phyloP scores from a whole-genome alignment of 2,888 invertebrate species.

The Epistrophella euchroma region DNA sequence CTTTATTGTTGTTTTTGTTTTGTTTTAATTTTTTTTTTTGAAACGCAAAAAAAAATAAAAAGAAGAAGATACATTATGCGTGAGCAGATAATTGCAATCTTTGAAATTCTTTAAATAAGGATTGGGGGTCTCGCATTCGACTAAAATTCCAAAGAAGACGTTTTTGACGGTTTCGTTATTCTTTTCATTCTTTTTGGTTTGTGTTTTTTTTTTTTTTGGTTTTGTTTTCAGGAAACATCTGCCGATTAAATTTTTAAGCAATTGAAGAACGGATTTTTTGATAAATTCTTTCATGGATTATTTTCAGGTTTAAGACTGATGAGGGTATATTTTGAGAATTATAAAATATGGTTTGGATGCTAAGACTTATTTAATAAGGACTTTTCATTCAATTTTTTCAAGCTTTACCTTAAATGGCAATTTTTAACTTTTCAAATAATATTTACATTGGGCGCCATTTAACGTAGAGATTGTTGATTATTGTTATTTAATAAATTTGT shows the following conservation, averaged over 20 bases:
- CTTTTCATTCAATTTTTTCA: background rate
- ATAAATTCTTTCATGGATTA: background rate
- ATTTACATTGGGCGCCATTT: no score
- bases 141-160: constrained; percentile 63
- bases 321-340: background rate
- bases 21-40: background rate
- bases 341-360: background rate
- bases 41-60: background rate
- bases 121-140: constrained; percentile 28
- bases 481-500: no score
- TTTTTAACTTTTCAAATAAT: no score
- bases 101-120: constrained; percentile 56
- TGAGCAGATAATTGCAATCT: constrained; percentile 70
- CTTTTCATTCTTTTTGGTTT: background rate
- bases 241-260: constrained; percentile 47
- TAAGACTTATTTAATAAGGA: background rate
- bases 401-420: no score
- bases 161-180: constrained; percentile 18
- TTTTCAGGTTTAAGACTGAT: background rate
- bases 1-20: constrained; percentile 19
- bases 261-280: constrained; percentile 26
- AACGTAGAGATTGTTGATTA: no score
- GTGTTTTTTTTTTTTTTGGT: background rate
- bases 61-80: constrained; percentile 38
- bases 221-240: constrained; percentile 65